Conservation (phyloP, 2,113 vertebrate species). For the Neopipo cinnamomea region DNA sequence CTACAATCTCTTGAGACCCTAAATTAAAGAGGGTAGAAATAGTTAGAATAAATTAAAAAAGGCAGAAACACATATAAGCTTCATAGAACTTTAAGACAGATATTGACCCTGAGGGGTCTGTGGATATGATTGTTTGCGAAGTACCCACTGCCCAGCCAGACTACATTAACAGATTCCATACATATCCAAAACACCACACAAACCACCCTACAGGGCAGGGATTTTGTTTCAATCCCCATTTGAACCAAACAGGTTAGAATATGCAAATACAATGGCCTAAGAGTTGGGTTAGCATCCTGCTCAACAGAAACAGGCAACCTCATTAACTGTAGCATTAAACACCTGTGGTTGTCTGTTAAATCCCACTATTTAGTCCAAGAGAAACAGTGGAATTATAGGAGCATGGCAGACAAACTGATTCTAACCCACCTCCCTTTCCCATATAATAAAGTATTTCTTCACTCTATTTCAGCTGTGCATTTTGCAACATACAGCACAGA, state of each 20-base stretch:
- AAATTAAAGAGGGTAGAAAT: not conserved
- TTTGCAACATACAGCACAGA: not conserved
- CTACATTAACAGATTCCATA: not conserved
- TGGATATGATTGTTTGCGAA: not conserved
- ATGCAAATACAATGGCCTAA: not conserved
- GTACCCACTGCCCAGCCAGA: not conserved
- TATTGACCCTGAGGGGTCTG: not conserved
- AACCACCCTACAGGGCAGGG: not conserved
- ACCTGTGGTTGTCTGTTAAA: not conserved
- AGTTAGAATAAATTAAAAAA: not conserved
- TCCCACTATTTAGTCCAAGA: not conserved
- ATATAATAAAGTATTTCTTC: not conserved
- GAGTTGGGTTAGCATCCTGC: not conserved
- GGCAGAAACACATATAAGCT: not conserved
- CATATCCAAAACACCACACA: not conserved
- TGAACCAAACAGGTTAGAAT: not conserved
- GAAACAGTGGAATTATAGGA: slow-evolving; percentile 4
- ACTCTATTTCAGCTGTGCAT: not conserved
- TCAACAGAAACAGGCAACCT: not conserved
- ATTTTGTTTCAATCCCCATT: not conserved
- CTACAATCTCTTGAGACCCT: not conserved
- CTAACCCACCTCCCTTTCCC: not conserved
- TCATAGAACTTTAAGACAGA: not conserved
- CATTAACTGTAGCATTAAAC: not conserved
- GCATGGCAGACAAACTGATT: not conserved